phyloP scores from a whole-genome alignment of 64 coral and sea anemone species.

The Dendronephthya gigantea region DNA sequence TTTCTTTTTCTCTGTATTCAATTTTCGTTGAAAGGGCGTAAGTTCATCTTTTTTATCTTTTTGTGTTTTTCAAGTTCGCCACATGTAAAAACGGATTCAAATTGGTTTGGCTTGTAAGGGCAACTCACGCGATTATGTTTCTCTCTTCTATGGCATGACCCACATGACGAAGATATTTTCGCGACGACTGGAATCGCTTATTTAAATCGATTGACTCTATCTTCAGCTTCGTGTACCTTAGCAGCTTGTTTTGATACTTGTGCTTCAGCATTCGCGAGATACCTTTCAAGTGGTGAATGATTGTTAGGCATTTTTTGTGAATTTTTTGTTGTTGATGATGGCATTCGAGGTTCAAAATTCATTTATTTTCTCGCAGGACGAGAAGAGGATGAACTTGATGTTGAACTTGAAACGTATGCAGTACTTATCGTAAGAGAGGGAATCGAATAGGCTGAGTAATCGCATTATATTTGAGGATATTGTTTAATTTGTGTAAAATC shows the following conservation, averaged over 20 bases:
- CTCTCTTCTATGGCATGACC: constrained; percentile 18
- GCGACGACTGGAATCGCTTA: neutral
- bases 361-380: neutral
- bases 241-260: neutral
- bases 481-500: no score
- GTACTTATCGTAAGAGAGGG: neutral
- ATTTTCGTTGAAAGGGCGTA: neutral
- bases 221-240: neutral
- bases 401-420: neutral
- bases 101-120: constrained; percentile 38
- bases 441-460: no score
- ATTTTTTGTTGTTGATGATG: neutral
- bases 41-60: constrained; percentile 27
- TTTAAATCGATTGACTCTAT: neutral
- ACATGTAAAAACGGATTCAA: constrained; percentile 24
- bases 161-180: neutral
- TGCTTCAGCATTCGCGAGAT: neutral
- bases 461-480: no score
- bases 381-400: neutral
- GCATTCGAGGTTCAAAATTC: neutral
- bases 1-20: constrained; percentile 9
- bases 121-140: constrained; percentile 36
- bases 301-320: neutral
- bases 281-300: neutral
- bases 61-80: constrained; percentile 23